Base-by-base conservation (phyloP, 2,113 vertebrate genomes). In the Cyprinodon brontotheroides region DNA sequence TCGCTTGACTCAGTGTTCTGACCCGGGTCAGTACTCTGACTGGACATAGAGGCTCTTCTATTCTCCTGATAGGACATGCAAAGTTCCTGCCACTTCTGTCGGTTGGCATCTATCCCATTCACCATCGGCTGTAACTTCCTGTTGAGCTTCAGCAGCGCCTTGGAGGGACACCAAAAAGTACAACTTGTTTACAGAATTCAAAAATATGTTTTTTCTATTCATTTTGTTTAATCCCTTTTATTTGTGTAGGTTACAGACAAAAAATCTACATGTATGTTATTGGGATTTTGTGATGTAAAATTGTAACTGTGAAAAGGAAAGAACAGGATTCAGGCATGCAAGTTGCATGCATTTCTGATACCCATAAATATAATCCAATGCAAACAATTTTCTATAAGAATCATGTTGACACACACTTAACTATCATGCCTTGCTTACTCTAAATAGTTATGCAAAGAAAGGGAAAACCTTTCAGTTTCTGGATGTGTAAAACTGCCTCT, bases 61-160 rank as follows among this genome's bases (percentile, higher is more conserved):
- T 86, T 81, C 61, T 90, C 91, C 79, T 93, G 88, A 75, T 88
- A 84, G 83, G 92, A 91, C 0, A 41, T 89, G 74, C 87, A 92
- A 37, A 95, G 92, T 70, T 93, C 92, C 87, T 93, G 89, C 95
- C 94, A 95, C 79, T 92, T 94, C 50, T 71, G 86, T 45, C 93
- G 84, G 84, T 95, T 95, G 73, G 91, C 91, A 22, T 93, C 90
- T n/a, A 95, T 94, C 62, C 80, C 93, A 45, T 95, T 90, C 13
- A 90, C 79, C 94, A 95, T 95, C 4, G 95, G 94, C 86, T 94
- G 92, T 68, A 95, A 81, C 84, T 94, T 94, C 80, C 89, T 91
- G 86, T 95, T 95, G 57, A 95, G 84, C 74, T 91, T 92, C 72
- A 91, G 83, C 85, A 95, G 80, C 57, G 92, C 79, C 94, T 95